Evolutionary conservation across 2,888 invertebrate genomes (phyloP).

Genomic region (Abscondita cerata): DNA sequence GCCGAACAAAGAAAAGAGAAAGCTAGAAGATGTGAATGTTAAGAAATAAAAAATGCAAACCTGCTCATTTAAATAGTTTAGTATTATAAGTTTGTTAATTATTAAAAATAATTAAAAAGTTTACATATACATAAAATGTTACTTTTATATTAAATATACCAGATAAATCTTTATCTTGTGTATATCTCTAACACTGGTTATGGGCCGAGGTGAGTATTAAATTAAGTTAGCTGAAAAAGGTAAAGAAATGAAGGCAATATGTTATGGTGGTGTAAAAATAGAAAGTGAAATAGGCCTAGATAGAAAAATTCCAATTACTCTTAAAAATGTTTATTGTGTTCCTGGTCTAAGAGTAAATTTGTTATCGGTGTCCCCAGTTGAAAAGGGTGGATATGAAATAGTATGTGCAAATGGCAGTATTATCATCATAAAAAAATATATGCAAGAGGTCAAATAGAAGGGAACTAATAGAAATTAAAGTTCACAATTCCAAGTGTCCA

Average conservation of each 20-base stretch:
- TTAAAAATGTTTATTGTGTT: too few species aligned
- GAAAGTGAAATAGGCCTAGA: constrained; percentile 27
- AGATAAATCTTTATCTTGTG: too few species aligned
- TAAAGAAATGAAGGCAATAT: constrained; percentile 8
- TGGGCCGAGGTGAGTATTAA: constrained; percentile 3
- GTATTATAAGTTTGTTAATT: too few species aligned
- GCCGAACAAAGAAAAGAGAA: too few species aligned
- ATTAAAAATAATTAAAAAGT: too few species aligned
- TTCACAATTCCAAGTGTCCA: background rate
- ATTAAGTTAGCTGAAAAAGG: constrained; percentile 11
- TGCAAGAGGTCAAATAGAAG: background rate
- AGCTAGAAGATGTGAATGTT: background rate
- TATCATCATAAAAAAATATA: background rate
- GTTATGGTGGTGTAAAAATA: background rate
- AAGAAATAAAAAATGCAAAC: background rate
- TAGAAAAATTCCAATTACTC: constrained; percentile 26
- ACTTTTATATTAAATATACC: too few species aligned
- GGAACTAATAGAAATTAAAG: background rate
- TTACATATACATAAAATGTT: too few species aligned
- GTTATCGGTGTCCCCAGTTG: background rate
- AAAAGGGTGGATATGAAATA: background rate
- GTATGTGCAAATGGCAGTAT: too few species aligned
- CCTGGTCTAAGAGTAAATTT: too few species aligned
- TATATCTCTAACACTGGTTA: constrained; percentile 16
- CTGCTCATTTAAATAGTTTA: too few species aligned